Evolutionary conservation across 2,797 vertebrate genomes (phyloP).

Genomic region (Gallinago nigripennis): DNA sequence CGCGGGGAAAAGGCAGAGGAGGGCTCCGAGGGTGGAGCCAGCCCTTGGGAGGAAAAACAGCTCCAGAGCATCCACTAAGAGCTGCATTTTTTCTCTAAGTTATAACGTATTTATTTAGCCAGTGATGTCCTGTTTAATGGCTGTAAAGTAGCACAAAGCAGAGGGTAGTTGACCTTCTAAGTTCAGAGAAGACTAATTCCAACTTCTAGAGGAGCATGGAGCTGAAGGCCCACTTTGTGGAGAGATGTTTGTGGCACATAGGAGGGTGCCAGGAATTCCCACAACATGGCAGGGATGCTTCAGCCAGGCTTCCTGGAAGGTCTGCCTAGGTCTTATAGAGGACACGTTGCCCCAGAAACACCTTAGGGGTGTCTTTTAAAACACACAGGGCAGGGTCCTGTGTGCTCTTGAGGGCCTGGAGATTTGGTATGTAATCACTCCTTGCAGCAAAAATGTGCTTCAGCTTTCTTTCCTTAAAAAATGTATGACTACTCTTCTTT

Average conservation of each 20-base stretch:
- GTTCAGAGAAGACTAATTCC: not conserved
- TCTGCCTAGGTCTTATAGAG: not conserved
- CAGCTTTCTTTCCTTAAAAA: not conserved
- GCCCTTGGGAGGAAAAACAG: not conserved
- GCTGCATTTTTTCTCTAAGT: not conserved
- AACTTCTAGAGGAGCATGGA: not conserved
- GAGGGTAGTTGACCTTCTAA: not conserved
- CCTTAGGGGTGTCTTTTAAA: not conserved
- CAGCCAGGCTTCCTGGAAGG: not conserved
- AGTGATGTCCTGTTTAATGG: not conserved
- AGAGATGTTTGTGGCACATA: rapidly evolving
- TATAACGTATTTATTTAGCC: not conserved
- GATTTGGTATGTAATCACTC: not conserved
- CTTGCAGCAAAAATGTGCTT: not conserved
- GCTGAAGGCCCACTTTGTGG: not conserved
- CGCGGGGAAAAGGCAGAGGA: not conserved
- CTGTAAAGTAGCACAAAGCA: not conserved
- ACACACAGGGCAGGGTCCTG: rapidly evolving
- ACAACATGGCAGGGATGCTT: not conserved
- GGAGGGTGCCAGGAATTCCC: not conserved
- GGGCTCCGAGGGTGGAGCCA: not conserved
- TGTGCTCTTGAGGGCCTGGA: not conserved
- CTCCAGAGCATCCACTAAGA: not conserved
- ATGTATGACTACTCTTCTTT: not conserved
- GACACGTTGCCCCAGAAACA: not conserved